Conservation (phyloP, 2,797 vertebrate genomes). For the Manis javanica region DNA sequence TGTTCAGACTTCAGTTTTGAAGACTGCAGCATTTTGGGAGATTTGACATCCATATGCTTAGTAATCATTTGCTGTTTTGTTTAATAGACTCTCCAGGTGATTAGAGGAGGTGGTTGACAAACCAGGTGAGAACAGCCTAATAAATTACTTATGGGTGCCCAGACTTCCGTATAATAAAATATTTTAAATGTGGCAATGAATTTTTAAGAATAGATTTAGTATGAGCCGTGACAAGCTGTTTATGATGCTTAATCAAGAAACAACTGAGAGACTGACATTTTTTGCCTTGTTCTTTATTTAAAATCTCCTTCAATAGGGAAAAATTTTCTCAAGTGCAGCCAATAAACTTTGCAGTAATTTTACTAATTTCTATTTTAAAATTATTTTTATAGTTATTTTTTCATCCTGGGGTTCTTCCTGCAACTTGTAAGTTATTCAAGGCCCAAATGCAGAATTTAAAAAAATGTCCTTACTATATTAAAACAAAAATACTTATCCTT, state of each 20-base stretch:
- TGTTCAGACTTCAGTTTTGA: background rate
- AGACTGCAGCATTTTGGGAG: background rate
- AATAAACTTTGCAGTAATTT: background rate
- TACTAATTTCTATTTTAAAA: background rate
- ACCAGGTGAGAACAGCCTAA: background rate
- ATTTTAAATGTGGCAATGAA: background rate
- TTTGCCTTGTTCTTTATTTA: background rate
- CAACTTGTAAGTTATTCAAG: background rate
- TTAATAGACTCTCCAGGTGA: background rate
- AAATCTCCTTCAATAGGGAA: background rate
- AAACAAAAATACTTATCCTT: background rate
- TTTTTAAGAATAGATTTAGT: background rate
- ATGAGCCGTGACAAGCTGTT: background rate
- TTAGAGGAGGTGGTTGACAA: background rate
- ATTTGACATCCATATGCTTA: background rate
- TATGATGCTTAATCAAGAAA: background rate
- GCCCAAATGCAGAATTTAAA: background rate
- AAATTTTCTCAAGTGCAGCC: background rate
- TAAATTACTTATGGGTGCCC: background rate
- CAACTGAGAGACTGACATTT: background rate
- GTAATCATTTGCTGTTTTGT: background rate
- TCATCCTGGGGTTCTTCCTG: slow-evolving; percentile 34
- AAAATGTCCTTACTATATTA: background rate
- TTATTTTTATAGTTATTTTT: background rate
- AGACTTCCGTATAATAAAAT: background rate